Evolutionary conservation across 1,140 invertebrate genomes (phyloP).

Genomic region (Brachionus rotundiformis): DNA sequence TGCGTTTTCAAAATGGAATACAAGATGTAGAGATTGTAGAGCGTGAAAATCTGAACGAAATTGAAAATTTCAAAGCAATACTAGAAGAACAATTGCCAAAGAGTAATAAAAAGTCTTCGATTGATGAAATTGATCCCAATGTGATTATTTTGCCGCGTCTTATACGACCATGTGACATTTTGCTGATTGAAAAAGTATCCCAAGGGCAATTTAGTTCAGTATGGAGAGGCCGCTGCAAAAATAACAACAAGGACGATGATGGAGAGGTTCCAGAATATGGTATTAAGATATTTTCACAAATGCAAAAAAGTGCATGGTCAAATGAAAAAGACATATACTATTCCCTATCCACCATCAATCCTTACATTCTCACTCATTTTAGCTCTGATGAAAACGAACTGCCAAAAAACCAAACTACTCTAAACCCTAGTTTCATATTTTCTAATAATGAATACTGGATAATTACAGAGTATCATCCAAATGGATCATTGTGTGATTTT

Average conservation of each 20-base stretch:
- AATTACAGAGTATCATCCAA: conserved; percentile 86
- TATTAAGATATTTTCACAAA: conserved; percentile 37
- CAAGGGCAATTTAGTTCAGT: conserved; percentile 48
- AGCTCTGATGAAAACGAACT: conserved; percentile 11
- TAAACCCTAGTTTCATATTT: neutral
- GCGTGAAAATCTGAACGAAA: neutral
- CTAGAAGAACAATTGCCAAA: conserved; percentile 10
- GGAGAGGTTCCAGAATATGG: conserved; percentile 17
- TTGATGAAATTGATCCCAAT: neutral
- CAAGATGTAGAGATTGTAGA: neutral
- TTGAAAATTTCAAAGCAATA: neutral
- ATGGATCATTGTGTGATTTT: conserved; percentile 89
- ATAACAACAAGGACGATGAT: neutral
- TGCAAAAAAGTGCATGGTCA: conserved; percentile 35
- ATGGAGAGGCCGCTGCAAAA: conserved; percentile 18
- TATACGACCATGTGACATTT: neutral
- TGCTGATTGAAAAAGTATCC: conserved; percentile 30
- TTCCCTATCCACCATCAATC: conserved; percentile 25
- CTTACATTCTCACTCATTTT: conserved; percentile 1
- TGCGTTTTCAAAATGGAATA: neutral
- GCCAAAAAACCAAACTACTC: neutral
- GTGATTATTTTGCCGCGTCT: neutral
- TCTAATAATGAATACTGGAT: conserved; percentile 74
- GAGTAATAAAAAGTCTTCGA: neutral
- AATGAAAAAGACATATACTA: conserved; percentile 44